Evolutionary conservation across 2,113 vertebrate genomes (phyloP), one percentile per base, ranked within the genome.

Genomic region (Dipodomys spectabilis): DNA sequence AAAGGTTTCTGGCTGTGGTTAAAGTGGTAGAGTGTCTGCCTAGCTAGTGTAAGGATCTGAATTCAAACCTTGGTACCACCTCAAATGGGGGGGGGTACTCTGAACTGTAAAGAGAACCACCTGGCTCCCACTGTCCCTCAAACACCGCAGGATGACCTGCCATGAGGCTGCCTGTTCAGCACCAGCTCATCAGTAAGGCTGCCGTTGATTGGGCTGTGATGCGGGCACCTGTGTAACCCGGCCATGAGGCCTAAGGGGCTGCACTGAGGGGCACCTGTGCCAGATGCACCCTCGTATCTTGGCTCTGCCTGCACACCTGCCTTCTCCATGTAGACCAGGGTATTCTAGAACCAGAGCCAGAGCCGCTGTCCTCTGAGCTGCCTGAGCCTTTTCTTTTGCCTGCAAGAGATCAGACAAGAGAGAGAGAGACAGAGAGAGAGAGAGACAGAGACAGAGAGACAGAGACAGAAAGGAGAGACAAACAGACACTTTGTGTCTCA

Each of bases 101-200:
- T 13, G 15, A 18, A 57, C 53, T 57, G 71, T 53, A 13, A 7
- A 30, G 64, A 39, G 44, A 5, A 27, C 11, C n/a, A 4, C 53
- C 16, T 18, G 39, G 53, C 8, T 32, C 64, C 27, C 27, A 8
- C 28, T 67, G 49, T 22, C 27, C 81, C 87, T 57, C 15, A 57
- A 57, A 16, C 53, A 57, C 53, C 12, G 53, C 53, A 57, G 53
- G 53, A 13, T 57, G 53, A 19, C 71, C 32, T 9, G 10, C 12
- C 67, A 20, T 39, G 60, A 72, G 78, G 93, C 92, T 69, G 90
- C 93, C 92, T 87, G 5, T 78, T 93, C 7, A 35, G 18, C 22
- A 72, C n/a, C 60, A 87, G 71, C 93, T 92, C 86, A 82, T 96
- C 82, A 93, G 0, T 1, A 0, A 35, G 32, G 93, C 15, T 5